A percentile compares a stretch with the other conserved stretches of the same genome.
These are phyloP conservation scores for Thalassaphorura encarpata DNA, from an alignment of 1,140 invertebrate species.

Conservation along the genomic window DNA sequence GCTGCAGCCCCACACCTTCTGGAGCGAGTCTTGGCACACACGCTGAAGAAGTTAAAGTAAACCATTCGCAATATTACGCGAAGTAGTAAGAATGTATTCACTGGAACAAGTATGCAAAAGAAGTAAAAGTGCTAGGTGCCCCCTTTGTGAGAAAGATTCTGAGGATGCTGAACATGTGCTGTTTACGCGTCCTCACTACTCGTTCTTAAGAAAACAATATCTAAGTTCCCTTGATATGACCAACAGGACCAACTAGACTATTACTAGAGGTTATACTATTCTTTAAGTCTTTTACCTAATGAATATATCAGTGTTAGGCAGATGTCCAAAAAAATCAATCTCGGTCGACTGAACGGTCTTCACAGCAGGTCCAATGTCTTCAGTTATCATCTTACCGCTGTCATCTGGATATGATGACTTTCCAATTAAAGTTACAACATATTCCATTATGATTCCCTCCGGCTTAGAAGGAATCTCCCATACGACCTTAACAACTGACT, in stretches of 20 bases:
- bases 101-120: not conserved
- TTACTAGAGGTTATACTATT: no score
- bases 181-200: not conserved
- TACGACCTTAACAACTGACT: slow-evolving; percentile 51
- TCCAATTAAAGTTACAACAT: slow-evolving; percentile 51
- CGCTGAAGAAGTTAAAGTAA: slow-evolving; percentile 18
- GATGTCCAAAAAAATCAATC: slow-evolving; percentile 49
- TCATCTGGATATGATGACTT: slow-evolving; percentile 49
- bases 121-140: not conserved
- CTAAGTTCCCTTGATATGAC: not conserved
- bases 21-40: slow-evolving; percentile 56
- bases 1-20: slow-evolving; percentile 54
- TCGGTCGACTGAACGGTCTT: slow-evolving; percentile 43
- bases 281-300: slow-evolving; percentile 9
- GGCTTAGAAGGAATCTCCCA: slow-evolving; percentile 59
- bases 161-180: no score
- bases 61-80: not conserved
- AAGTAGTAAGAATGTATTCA: not conserved
- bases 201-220: not conserved
- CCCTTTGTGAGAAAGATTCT: no score
- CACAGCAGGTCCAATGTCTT: slow-evolving; percentile 49
- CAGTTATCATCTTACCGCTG: slow-evolving; percentile 42
- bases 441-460: slow-evolving; percentile 63
- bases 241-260: no score
- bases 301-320: slow-evolving; percentile 58